phyloP scores from a whole-genome alignment of 2,888 invertebrate genomes.

The Dolomedes plantarius region DNA sequence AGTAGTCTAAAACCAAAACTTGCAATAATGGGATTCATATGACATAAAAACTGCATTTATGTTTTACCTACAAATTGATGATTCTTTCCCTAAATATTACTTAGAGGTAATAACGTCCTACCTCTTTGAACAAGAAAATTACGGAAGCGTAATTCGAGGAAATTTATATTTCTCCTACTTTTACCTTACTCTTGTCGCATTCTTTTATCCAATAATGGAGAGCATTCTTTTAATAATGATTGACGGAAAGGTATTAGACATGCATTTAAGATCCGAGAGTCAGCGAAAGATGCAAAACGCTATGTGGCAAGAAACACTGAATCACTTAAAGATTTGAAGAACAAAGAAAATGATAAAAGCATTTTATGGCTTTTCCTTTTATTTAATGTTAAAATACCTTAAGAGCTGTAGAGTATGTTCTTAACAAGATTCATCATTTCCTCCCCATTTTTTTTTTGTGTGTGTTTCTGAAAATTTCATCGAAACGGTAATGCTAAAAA shows the following conservation, averaged over 20 bases:
- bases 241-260: not conserved
- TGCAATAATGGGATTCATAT: too few relatives aligned
- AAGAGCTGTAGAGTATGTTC: not conserved
- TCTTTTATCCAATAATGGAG: not conserved
- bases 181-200: too few relatives aligned
- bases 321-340: not conserved
- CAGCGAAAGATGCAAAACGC: slow-evolving; percentile 18
- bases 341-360: slow-evolving; percentile 5
- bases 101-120: too few relatives aligned
- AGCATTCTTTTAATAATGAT: not conserved
- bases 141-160: too few relatives aligned
- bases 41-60: too few relatives aligned
- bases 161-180: too few relatives aligned
- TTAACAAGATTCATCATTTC: slow-evolving; percentile 15
- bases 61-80: too few relatives aligned
- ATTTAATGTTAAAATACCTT: slow-evolving; percentile 28
- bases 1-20: too few relatives aligned
- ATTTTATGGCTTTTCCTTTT: slow-evolving; percentile 1
- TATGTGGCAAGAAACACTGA: not conserved
- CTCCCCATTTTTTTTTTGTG: not conserved
- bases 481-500: not conserved
- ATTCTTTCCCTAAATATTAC: too few relatives aligned
- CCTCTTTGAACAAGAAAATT: too few relatives aligned
- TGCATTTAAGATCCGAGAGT: slow-evolving; percentile 14
- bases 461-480: not conserved